Conservation (phyloP, 2,888 invertebrate species). For the Cantharis nigra region DNA sequence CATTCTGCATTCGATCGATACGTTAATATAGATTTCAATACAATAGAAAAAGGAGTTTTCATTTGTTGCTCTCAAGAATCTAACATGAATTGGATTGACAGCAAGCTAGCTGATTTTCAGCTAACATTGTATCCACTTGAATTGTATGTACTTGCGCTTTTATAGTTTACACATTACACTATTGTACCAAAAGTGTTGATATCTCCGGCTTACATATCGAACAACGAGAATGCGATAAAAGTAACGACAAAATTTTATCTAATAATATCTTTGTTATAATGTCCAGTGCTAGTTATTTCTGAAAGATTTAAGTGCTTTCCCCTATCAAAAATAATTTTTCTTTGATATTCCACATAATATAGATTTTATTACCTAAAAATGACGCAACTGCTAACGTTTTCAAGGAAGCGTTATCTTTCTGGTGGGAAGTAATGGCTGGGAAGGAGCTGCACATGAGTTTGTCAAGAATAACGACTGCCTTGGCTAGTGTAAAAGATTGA, state of each 20-base stretch:
- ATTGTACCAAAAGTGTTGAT: neutral
- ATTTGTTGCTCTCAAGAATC: neutral
- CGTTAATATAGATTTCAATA: too few species aligned
- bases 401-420: conserved; percentile 22
- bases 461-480: conserved; percentile 15
- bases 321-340: conserved; percentile 12
- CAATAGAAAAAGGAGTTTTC: neutral
- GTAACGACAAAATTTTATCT: conserved; percentile 2
- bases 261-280: conserved; percentile 2
- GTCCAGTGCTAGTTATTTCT: conserved; percentile 3
- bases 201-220: neutral
- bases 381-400: conserved; percentile 14
- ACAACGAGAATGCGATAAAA: neutral
- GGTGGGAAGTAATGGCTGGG: conserved; percentile 21
- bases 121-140: neutral
- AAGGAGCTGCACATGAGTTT: conserved; percentile 15
- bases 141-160: neutral
- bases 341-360: conserved; percentile 13
- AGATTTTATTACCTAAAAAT: conserved; percentile 16
- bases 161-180: neutral
- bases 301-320: conserved; percentile 12
- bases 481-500: conserved; percentile 12
- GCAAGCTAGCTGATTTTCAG: neutral
- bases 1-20: too few species aligned
- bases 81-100: neutral